Evolutionary conservation across 2,113 vertebrate genomes (phyloP), one percentile per base, ranked within the genome.

Genomic region (Sinocyclocheilus grahami): DNA sequence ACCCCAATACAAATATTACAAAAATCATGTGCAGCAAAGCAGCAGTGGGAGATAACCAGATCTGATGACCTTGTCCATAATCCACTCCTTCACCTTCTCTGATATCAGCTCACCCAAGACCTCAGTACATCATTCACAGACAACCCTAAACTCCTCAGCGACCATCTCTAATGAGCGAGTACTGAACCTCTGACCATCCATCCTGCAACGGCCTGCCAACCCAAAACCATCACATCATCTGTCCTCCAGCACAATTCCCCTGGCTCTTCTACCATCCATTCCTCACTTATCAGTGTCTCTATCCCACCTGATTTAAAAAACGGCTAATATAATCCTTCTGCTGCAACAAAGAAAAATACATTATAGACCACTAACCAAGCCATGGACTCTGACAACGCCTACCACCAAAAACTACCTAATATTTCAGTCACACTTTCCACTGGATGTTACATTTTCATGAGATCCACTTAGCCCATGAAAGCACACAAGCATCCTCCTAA

Each of bases 401-500:
- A 46, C 8, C 8, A 10, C 42, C 1, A 78, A 78, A 51, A 78
- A 22, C 0, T 0, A 42, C 33, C 22, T 62, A 62, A 62, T 14
- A 24, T 48, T 48, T 48, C 11, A 48, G 20, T 13, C 3, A 5
- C 22, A 0, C 13, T 67, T 67, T 16, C 69, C 9, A 39, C 11
- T 75, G 30, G 11, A 63, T 62, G 14, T 65, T 24, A 24, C 22
- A 71, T 85, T 79, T 85, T 74, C 11, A 75, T 78, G 30, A 37
- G 53, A 65, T 63, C 83, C 77, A 76, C 76, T 84, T 78, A 84
- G 67, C 77, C 75, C 77, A 46, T 86, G 78, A 81, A 82, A 84
- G 81, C 46, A 85, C 85, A 71, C 48, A 30, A 9, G 18, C 39
- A 58, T 46, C 65, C 82, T 18, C 33, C 71, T 62, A 46, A 10